Percentiles rank a stretch among this genome's conserved stretches.
Conservation (phyloP, 1,140 invertebrate species). For the Pseudomyrmex cubaensis region DNA sequence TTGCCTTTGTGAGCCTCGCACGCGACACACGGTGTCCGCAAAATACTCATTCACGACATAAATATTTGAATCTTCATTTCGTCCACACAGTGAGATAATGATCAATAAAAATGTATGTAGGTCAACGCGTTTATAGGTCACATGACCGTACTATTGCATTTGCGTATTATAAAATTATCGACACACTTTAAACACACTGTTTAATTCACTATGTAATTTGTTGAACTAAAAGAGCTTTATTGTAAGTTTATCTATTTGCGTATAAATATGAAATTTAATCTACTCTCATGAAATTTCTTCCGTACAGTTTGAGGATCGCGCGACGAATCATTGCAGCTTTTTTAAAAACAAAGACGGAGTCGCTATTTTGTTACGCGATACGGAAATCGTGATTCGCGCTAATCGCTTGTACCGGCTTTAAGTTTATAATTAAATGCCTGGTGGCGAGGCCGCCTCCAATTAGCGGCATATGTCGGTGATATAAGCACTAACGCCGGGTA, state of each 20-base stretch:
- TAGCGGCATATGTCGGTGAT: slow-evolving; percentile 56
- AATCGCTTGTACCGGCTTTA: slow-evolving; percentile 50
- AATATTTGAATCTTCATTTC: background rate
- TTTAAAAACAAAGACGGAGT: background rate
- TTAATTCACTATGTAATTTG: too few relatives aligned
- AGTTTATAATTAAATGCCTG: slow-evolving; percentile 45
- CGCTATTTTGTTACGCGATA: slow-evolving; percentile 26
- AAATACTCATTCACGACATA: slow-evolving; percentile 61
- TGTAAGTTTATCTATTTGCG: too few relatives aligned
- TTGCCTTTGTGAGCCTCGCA: slow-evolving; percentile 71
- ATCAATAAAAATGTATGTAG: background rate
- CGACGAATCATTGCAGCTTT: too few relatives aligned
- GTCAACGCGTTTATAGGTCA: too few relatives aligned
- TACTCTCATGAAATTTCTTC: background rate
- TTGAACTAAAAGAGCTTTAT: too few relatives aligned
- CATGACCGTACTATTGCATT: too few relatives aligned
- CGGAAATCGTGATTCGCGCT: slow-evolving; percentile 26
- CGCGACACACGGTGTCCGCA: slow-evolving; percentile 76
- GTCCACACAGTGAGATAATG: background rate
- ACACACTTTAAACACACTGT: too few relatives aligned
- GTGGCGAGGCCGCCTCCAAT: slow-evolving; percentile 45
- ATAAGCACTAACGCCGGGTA: slow-evolving; percentile 52
- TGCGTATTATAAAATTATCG: too few relatives aligned
- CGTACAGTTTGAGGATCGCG: background rate
- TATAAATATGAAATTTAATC: too few relatives aligned